Percentiles rank a stretch among this genome's conserved stretches.
Conservation (phyloP, 2,888 invertebrate species). For the Stratiomys singularior region DNA sequence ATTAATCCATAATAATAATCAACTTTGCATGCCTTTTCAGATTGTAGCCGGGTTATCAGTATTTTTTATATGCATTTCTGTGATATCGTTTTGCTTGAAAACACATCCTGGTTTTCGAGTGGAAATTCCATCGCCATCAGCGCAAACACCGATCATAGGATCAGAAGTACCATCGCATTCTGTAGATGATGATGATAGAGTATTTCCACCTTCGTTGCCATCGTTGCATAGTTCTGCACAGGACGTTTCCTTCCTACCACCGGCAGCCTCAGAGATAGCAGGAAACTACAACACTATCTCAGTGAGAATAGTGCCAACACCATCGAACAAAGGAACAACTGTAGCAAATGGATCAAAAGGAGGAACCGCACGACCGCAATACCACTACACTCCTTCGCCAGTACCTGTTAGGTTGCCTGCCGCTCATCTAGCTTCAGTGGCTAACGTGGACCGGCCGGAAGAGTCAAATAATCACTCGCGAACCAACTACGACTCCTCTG, state of each 20-base stretch:
- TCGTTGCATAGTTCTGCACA: not conserved
- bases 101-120: constrained; percentile 90
- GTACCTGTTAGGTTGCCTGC: constrained; percentile 4
- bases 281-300: not conserved
- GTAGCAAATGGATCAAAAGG: constrained; percentile 53
- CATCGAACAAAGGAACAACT: constrained; percentile 5
- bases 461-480: not conserved
- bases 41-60: constrained; percentile 91
- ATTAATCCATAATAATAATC: not conserved
- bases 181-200: constrained; percentile 45
- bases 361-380: constrained; percentile 53
- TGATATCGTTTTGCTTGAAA: constrained; percentile 95
- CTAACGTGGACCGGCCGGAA: not conserved
- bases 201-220: not conserved
- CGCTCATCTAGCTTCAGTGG: not conserved
- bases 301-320: not conserved
- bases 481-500: not conserved
- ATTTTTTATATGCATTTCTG: constrained; percentile 96
- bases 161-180: constrained; percentile 52
- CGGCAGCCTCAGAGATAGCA: not conserved
- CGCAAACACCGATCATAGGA: constrained; percentile 42
- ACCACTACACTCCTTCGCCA: not conserved
- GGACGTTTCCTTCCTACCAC: not conserved
- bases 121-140: constrained; percentile 61
- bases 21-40: constrained; percentile 68